Base-by-base conservation (phyloP, 1,140 invertebrate genomes). In the Delia radicum region DNA sequence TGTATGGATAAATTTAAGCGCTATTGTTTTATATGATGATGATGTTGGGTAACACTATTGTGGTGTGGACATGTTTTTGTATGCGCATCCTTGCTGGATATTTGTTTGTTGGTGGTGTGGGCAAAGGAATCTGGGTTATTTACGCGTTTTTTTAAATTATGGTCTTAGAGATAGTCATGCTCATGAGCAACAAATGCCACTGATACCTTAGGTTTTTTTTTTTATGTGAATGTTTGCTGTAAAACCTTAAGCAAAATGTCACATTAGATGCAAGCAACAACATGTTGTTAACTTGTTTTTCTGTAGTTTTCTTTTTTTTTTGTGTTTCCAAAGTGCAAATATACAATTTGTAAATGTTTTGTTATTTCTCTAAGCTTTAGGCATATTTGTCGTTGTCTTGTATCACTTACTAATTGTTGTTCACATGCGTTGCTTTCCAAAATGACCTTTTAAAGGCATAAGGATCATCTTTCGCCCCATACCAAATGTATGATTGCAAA, bases 71-170 rank as follows among this genome's bases (percentile, higher is more conserved):
- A n/a, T n/a, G n/a, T n/a, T n/a, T n/a, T n/a, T n/a, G n/a, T n/a
- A n/a, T n/a, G n/a, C n/a, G n/a, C n/a, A n/a, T n/a, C n/a, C n/a
- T n/a, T n/a, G n/a, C n/a, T n/a, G n/a, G n/a, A n/a, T n/a, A n/a
- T n/a, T n/a, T n/a, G n/a, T n/a, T n/a, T n/a, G n/a, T n/a, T n/a
- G n/a, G n/a, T n/a, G n/a, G n/a, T n/a, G n/a, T n/a, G n/a, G 62
- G 26, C 26, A 28, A 27, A 28, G 62, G 27, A 65, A n/a, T n/a
- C n/a, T n/a, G n/a, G n/a, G n/a, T 65, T 65, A 65, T 65, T 65
- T 65, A 65, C 62, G 62, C 62, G 62, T 65, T 65, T 65, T 28
- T 29, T 5, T 27, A 65, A 65, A 65, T 65, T 65, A 65, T 65
- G 62, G 21, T 28, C 62, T 65, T 65, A 28, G 62, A 65, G 62